These are phyloP conservation scores for Atrichornis clamosus DNA, from an alignment of 2,113 vertebrate genomes.

Conservation along the genomic window DNA sequence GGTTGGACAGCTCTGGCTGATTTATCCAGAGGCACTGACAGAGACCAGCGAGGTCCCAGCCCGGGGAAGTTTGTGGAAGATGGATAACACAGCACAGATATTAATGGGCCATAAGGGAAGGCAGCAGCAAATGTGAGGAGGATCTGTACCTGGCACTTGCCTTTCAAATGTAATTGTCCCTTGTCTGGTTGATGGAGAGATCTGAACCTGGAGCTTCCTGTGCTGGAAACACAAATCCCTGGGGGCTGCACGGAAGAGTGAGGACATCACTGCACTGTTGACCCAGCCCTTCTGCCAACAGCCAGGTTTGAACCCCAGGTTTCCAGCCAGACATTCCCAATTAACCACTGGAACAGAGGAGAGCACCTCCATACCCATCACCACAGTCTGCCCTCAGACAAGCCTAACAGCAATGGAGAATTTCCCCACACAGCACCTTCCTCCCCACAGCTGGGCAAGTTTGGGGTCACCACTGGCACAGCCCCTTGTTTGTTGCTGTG, in stretches of 20 bases:
- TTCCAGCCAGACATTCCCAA: neutral
- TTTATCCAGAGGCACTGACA: neutral
- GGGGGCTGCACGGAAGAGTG: neutral
- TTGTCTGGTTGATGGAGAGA: neutral
- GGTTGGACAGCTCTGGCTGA: neutral
- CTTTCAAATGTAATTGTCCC: neutral
- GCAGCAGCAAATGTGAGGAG: neutral
- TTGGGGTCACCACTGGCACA: neutral
- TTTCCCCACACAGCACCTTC: neutral
- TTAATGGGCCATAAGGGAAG: neutral
- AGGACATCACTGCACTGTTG: neutral
- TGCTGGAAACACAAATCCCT: neutral
- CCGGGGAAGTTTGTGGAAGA: neutral
- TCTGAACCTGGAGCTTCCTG: neutral
- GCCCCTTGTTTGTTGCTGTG: neutral
- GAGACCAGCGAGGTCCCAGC: neutral
- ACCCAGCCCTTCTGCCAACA: neutral
- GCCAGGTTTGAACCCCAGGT: fast-evolving
- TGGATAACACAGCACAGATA: neutral
- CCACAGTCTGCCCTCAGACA: fast-evolving
- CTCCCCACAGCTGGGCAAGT: neutral
- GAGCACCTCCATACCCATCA: neutral
- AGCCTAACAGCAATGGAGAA: neutral
- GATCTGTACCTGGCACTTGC: neutral
- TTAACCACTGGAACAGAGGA: neutral